Evolutionary conservation across 2,888 invertebrate species (phyloP).

Genomic region (Prionchulus punctatus): DNA sequence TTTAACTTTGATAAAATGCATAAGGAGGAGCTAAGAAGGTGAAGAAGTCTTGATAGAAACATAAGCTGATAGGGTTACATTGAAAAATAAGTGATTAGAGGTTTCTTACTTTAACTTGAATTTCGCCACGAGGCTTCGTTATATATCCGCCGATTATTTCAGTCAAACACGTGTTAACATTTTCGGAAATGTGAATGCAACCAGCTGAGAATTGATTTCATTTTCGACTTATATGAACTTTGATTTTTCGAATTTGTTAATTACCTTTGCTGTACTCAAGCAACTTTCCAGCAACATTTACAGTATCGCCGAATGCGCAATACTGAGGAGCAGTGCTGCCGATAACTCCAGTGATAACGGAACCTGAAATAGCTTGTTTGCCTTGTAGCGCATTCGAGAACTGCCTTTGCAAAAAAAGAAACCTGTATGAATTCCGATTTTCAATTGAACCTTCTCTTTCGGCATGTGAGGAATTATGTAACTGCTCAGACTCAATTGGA

Average conservation of each 20-base stretch:
- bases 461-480: slow-evolving; percentile 20
- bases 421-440: slow-evolving; percentile 20
- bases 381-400: too few relatives aligned
- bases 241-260: background rate
- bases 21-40: too few relatives aligned
- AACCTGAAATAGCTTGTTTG: background rate
- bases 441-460: slow-evolving; percentile 16
- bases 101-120: slow-evolving; percentile 1
- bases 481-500: slow-evolving; percentile 13
- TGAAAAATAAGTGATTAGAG: too few relatives aligned
- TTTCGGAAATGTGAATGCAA: slow-evolving; percentile 14
- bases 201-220: slow-evolving; percentile 12
- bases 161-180: slow-evolving; percentile 13
- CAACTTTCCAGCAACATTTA: background rate
- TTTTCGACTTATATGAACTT: background rate
- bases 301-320: slow-evolving; percentile 2
- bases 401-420: too few relatives aligned
- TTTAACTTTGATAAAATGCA: too few relatives aligned
- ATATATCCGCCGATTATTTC: slow-evolving; percentile 17
- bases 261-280: slow-evolving; percentile 2
- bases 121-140: slow-evolving; percentile 22
- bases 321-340: background rate
- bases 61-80: too few relatives aligned
- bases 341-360: background rate
- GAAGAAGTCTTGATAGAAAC: too few relatives aligned